These are phyloP conservation scores for Akabosia matsudoensis DNA, from an alignment of 1,140 invertebrate species.

Conservation along the genomic window DNA sequence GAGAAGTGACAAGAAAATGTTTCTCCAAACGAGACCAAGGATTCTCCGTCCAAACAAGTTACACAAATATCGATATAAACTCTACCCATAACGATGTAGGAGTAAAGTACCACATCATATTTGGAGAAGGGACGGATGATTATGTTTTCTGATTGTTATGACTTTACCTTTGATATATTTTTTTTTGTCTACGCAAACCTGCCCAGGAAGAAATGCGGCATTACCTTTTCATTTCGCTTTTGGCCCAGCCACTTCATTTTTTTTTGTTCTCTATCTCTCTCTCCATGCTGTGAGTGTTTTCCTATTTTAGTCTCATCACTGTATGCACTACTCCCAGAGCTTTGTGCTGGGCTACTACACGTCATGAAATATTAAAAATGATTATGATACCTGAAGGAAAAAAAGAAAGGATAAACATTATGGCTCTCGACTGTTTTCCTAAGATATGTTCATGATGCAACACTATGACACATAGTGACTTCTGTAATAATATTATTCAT, in stretches of 20 bases:
- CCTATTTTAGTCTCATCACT: not conserved
- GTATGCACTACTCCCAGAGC: not conserved
- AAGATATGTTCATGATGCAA: not conserved
- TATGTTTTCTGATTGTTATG: not conserved
- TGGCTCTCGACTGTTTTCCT: not conserved
- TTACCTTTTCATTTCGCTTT: slow-evolving; percentile 1
- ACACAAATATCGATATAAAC: no score
- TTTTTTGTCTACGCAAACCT: not conserved
- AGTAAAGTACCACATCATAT: not conserved
- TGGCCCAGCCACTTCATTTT: no score
- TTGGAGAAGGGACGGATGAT: not conserved
- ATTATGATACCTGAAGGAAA: not conserved
- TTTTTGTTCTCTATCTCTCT: no score
- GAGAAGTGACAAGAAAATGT: slow-evolving; percentile 2
- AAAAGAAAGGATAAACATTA: not conserved
- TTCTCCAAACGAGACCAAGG: not conserved
- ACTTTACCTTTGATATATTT: not conserved
- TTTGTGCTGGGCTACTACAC: not conserved
- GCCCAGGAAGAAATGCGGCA: not conserved
- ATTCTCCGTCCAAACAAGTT: no score
- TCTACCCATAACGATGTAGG: not conserved
- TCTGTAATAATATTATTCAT: slow-evolving; percentile 1
- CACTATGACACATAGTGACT: slow-evolving; percentile 5
- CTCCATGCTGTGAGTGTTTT: not conserved
- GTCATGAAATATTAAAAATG: not conserved